Percentiles rank a stretch among this genome's conserved stretches.
These are phyloP conservation scores for Clostera curtula DNA, from an alignment of 2,888 invertebrate species.

Conservation along the genomic window DNA sequence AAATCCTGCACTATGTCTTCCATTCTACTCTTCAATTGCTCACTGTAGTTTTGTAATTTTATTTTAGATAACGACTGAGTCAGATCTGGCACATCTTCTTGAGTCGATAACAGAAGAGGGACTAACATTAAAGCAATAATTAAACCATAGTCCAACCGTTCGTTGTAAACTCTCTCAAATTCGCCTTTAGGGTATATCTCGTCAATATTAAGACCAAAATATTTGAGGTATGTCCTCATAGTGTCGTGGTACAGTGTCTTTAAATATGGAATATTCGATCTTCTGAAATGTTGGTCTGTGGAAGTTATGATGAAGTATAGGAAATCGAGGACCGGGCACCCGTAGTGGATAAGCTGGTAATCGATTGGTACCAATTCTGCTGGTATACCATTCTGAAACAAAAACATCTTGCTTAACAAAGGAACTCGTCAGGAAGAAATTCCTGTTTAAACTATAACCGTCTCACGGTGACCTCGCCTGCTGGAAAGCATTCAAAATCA, in stretches of 20 bases:
- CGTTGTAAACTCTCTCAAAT: not conserved
- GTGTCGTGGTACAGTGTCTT: slow-evolving; percentile 1
- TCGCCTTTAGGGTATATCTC: not conserved
- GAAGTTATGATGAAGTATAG: not conserved
- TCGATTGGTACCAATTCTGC: not conserved
- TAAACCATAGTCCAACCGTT: not conserved
- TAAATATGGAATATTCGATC: not conserved
- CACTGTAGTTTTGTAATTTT: not conserved
- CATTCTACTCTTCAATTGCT: not conserved
- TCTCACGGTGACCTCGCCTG: not conserved
- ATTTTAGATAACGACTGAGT: not conserved
- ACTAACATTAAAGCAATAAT: not conserved
- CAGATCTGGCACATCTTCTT: not conserved
- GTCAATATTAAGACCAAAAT: not conserved
- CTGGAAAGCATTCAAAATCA: too few relatives aligned
- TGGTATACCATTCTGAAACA: not conserved
- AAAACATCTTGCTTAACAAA: not conserved
- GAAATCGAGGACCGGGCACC: not conserved
- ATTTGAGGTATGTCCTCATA: slow-evolving; percentile 5
- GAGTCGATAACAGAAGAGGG: not conserved
- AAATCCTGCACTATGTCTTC: not conserved
- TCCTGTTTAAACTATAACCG: not conserved
- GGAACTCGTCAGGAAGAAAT: not conserved
- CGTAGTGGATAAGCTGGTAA: not conserved
- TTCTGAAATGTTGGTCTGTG: not conserved